These are phyloP conservation scores for Habropoda laboriosa DNA, from an alignment of 1,140 invertebrate genomes.

Conservation along the genomic window DNA sequence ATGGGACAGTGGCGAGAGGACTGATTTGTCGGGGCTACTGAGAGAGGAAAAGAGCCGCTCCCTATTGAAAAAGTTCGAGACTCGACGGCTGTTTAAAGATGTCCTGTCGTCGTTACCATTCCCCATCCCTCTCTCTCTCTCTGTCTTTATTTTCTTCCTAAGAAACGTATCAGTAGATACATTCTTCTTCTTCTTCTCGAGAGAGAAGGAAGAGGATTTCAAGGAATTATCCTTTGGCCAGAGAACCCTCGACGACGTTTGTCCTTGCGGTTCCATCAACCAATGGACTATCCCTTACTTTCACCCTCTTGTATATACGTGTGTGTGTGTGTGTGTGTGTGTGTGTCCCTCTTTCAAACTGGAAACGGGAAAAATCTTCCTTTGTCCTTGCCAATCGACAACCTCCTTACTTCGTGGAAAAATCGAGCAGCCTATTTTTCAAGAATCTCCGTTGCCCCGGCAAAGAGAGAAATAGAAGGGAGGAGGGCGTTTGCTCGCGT, in stretches of 20 bases:
- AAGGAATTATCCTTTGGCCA: slow-evolving; percentile 62
- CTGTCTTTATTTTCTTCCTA: neutral
- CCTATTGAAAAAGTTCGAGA: slow-evolving; percentile 73
- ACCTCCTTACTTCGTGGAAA: slow-evolving; percentile 18
- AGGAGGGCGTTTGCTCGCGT: slow-evolving; percentile 30
- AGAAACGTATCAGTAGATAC: slow-evolving; percentile 48
- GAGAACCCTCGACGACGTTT: slow-evolving; percentile 18
- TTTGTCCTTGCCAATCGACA: slow-evolving; percentile 46
- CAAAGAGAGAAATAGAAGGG: neutral
- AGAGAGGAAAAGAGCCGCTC: slow-evolving; percentile 22
- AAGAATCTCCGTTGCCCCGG: slow-evolving; percentile 35
- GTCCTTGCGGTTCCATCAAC: slow-evolving; percentile 27
- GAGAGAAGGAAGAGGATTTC: slow-evolving; percentile 51
- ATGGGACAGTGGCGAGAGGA: neutral
- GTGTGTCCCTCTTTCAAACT: neutral
- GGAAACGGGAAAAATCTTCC: slow-evolving; percentile 48
- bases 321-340: too few relatives aligned
- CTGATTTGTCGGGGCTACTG: slow-evolving; percentile 66
- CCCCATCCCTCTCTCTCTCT: neutral
- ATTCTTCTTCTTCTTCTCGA: too few relatives aligned
- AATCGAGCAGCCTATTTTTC: slow-evolving; percentile 55
- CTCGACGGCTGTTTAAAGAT: slow-evolving; percentile 61
- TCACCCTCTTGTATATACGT: neutral
- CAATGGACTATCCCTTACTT: too few relatives aligned
- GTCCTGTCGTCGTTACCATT: neutral